A percentile compares a stretch with the other conserved stretches of the same genome.
These are phyloP conservation scores for Siniperca undulata DNA, from an alignment of 2,797 vertebrate genomes.

Conservation along the genomic window DNA sequence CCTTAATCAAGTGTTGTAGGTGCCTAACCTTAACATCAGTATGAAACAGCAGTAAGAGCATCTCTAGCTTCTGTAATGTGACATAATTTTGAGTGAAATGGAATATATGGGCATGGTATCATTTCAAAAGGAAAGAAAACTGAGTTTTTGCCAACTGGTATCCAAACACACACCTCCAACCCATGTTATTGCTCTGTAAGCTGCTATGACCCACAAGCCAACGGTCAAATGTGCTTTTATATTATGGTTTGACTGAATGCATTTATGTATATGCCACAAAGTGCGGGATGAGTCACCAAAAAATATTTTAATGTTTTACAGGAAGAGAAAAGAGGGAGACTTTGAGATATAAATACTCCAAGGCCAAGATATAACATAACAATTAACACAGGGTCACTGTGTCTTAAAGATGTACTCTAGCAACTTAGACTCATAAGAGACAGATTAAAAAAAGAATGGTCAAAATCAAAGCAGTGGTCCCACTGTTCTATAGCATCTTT, in stretches of 20 bases:
- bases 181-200: neutral
- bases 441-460: too few species aligned
- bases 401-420: too few species aligned
- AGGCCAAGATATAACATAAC: too few species aligned
- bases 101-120: neutral
- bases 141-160: too few species aligned
- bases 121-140: neutral
- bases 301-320: neutral
- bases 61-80: neutral
- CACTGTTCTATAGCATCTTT: neutral
- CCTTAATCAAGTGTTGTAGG: too few species aligned
- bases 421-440: too few species aligned
- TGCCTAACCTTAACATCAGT: neutral
- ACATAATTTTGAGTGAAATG: neutral
- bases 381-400: too few species aligned
- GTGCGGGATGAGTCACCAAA: neutral
- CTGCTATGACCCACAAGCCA: neutral
- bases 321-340: neutral
- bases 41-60: neutral
- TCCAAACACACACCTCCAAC: too few species aligned
- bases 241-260: neutral
- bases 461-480: too few species aligned
- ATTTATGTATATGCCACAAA: neutral
- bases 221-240: neutral
- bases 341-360: neutral